Percentiles rank a stretch among this genome's conserved stretches.
Conservation (phyloP, 2,888 invertebrate genomes). For the Macrophya annulata region DNA sequence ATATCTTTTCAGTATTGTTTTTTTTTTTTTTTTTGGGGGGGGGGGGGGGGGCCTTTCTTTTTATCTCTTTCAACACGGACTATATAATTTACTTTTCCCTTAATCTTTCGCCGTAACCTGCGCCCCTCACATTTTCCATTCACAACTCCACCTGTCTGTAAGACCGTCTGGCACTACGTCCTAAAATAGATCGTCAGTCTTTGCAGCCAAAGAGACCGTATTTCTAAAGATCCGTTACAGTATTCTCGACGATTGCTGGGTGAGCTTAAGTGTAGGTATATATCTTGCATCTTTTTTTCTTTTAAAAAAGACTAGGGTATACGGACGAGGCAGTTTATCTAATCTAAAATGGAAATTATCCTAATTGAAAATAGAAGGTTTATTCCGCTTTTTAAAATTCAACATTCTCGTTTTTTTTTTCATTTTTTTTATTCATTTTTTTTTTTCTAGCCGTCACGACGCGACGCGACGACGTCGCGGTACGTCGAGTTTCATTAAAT, state of each 20-base stretch:
- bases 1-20: neutral
- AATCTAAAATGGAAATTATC: constrained; percentile 48
- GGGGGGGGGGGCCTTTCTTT: too few species aligned
- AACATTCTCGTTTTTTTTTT: constrained; percentile 14
- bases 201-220: neutral
- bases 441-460: neutral
- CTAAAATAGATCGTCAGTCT: constrained; percentile 32
- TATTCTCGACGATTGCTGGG: constrained; percentile 5
- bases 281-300: neutral
- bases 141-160: constrained; percentile 53
- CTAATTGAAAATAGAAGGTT: constrained; percentile 40
- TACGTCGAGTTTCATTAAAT: constrained; percentile 30
- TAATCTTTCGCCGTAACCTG: constrained; percentile 16
- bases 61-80: constrained; percentile 14
- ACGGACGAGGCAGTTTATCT: constrained; percentile 17
- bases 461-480: neutral
- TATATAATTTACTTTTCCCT: constrained; percentile 11
- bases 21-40: neutral
- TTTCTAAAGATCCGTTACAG: neutral
- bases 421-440: neutral
- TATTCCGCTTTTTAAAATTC: constrained; percentile 31
- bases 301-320: neutral
- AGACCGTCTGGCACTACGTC: constrained; percentile 33
- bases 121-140: constrained; percentile 34
- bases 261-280: neutral